phyloP scores from a whole-genome alignment of 2,797 vertebrate species.

The Cossypha caffra region DNA sequence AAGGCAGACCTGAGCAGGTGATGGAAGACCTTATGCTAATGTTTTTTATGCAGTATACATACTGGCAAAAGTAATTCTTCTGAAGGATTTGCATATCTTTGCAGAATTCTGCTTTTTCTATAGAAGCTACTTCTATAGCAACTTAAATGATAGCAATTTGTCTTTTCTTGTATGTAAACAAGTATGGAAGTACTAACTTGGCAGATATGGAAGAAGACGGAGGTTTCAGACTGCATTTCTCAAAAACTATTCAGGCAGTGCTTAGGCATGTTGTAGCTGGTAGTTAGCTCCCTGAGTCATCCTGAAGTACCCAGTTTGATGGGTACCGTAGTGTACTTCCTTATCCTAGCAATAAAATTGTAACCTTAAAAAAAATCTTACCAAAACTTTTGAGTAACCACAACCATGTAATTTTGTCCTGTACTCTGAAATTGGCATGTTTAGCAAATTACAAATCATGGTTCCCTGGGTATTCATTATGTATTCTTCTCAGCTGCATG shows the following conservation, averaged over 20 bases:
- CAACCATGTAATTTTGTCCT: not conserved
- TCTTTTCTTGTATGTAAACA: not conserved
- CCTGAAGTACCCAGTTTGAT: not conserved
- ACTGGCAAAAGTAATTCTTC: not conserved
- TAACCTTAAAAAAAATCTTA: not conserved
- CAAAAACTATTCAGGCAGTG: not conserved
- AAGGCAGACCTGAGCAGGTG: not conserved
- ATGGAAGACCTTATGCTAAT: not conserved
- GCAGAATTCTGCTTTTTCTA: not conserved
- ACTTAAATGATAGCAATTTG: not conserved
- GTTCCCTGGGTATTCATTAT: not conserved
- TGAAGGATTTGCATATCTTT: not conserved
- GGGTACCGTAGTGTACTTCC: not conserved
- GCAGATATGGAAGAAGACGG: not conserved
- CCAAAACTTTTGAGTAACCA: not conserved
- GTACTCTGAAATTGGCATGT: not conserved
- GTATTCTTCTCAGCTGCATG: not conserved
- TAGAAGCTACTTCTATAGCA: not conserved
- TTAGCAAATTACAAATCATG: not conserved
- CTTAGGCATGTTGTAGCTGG: fast-evolving
- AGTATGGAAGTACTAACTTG: not conserved
- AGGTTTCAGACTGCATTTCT: not conserved
- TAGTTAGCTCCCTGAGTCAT: not conserved
- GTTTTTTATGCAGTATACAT: not conserved
- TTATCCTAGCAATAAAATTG: not conserved